Percentiles rank a stretch among this genome's conserved stretches.
phyloP scores from a whole-genome alignment of 2,888 invertebrate genomes.

The Cartodere bifasciata region DNA sequence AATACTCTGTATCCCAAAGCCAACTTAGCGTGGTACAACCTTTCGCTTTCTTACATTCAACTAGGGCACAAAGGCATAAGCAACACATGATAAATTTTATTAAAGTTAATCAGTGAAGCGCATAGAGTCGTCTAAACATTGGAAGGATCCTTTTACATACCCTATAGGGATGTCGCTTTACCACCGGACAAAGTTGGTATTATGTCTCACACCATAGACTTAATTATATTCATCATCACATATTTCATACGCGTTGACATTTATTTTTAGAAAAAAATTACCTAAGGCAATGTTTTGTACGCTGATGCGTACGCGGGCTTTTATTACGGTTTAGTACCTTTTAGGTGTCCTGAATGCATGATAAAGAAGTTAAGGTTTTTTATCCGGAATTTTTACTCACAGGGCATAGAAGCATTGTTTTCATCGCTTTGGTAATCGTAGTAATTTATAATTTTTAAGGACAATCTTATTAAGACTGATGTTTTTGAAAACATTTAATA shows the following conservation, averaged over 20 bases:
- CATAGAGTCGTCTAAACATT: conserved; percentile 29
- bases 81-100: conserved; percentile 34
- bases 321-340: no score
- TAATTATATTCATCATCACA: conserved; percentile 22
- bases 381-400: no score
- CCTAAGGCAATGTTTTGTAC: no score
- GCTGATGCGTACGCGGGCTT: no score
- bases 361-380: no score
- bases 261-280: no score
- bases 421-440: no score
- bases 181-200: conserved; percentile 25
- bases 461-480: no score
- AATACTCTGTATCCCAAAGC: conserved; percentile 17
- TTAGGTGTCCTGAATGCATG: no score
- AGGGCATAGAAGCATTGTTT: no score
- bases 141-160: conserved; percentile 22
- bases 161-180: conserved; percentile 25
- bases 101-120: conserved; percentile 27
- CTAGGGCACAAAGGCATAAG: conserved; percentile 10
- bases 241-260: conserved; percentile 22
- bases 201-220: conserved; percentile 13
- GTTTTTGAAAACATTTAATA: no score
- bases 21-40: conserved; percentile 20
- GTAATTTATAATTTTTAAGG: no score
- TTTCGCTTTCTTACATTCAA: conserved; percentile 4